Percentiles rank a stretch among this genome's conserved stretches.
Conservation (phyloP, 2,888 invertebrate species). For the Lasioglossum figueresi region DNA sequence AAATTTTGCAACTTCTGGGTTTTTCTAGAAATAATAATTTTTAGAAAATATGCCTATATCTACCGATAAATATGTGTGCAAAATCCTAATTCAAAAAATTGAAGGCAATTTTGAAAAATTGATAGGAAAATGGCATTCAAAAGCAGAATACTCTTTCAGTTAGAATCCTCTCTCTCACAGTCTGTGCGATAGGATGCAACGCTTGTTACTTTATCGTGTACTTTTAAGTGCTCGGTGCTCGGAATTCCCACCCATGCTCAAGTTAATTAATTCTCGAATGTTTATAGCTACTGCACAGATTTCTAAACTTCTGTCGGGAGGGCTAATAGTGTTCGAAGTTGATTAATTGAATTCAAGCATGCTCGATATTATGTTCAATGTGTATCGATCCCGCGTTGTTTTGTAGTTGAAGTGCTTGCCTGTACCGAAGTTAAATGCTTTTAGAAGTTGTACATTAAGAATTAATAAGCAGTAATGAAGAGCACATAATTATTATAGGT, state of each 20-base stretch:
- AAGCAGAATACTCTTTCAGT: not conserved
- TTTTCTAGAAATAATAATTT: too few species aligned
- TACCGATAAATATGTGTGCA: too few species aligned
- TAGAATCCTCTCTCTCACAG: not conserved
- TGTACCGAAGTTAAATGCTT: not conserved
- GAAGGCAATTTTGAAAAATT: too few species aligned
- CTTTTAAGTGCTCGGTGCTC: slow-evolving; percentile 46
- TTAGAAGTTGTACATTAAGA: not conserved
- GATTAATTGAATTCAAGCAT: not conserved
- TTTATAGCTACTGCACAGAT: not conserved
- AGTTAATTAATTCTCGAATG: slow-evolving; percentile 49
- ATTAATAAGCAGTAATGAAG: not conserved
- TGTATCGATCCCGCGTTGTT: not conserved
- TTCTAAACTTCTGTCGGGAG: not conserved
- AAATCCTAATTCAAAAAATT: too few species aligned
- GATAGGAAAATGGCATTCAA: not conserved
- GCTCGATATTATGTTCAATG: not conserved
- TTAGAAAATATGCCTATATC: too few species aligned
- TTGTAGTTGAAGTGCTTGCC: not conserved
- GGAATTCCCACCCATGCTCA: not conserved
- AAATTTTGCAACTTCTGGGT: too few species aligned
- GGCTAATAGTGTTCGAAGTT: not conserved
- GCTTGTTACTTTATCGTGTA: slow-evolving; percentile 10
- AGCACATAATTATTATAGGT: not conserved
- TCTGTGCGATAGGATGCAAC: not conserved